Evolutionary conservation across 2,888 invertebrate species (phyloP).

Genomic region (Eulithis testata): DNA sequence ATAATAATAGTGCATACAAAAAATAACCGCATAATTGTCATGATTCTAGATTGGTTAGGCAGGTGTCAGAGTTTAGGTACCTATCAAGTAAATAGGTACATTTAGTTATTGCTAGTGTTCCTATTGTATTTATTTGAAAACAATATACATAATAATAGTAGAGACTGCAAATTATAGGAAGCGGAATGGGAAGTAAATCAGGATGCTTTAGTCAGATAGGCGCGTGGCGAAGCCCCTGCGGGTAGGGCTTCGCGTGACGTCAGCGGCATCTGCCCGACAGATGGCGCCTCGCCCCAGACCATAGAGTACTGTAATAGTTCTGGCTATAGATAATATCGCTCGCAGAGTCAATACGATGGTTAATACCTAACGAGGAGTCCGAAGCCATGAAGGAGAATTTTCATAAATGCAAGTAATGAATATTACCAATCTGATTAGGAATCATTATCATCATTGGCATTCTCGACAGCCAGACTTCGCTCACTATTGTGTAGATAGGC

Average conservation of each 20-base stretch:
- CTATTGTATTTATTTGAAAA: no score
- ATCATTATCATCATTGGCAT: no score
- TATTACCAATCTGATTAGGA: no score
- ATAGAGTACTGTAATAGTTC: slow-evolving; percentile 13
- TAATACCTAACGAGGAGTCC: slow-evolving; percentile 44
- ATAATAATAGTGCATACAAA: neutral
- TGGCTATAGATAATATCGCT: slow-evolving; percentile 76
- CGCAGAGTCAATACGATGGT: slow-evolving; percentile 61
- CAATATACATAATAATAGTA: neutral
- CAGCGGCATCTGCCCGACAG: slow-evolving; percentile 81
- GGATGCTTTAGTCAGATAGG: slow-evolving; percentile 68
- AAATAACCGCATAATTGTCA: slow-evolving; percentile 1
- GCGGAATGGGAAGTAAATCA: slow-evolving; percentile 63
- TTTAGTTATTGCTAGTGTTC: no score
- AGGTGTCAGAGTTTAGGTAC: neutral
- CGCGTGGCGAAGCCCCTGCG: slow-evolving; percentile 69
- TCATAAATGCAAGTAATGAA: neutral
- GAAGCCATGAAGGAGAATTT: slow-evolving; percentile 15
- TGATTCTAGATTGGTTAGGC: neutral
- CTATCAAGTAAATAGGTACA: no score
- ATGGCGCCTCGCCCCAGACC: slow-evolving; percentile 69
- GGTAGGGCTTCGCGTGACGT: slow-evolving; percentile 80
- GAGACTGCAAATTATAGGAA: slow-evolving; percentile 24
- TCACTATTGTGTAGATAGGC: no score
- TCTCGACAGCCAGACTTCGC: no score